Percentiles rank a stretch among this genome's conserved stretches.
phyloP scores from a whole-genome alignment of 2,113 vertebrate species.

The Emydocephalus ijimae region DNA sequence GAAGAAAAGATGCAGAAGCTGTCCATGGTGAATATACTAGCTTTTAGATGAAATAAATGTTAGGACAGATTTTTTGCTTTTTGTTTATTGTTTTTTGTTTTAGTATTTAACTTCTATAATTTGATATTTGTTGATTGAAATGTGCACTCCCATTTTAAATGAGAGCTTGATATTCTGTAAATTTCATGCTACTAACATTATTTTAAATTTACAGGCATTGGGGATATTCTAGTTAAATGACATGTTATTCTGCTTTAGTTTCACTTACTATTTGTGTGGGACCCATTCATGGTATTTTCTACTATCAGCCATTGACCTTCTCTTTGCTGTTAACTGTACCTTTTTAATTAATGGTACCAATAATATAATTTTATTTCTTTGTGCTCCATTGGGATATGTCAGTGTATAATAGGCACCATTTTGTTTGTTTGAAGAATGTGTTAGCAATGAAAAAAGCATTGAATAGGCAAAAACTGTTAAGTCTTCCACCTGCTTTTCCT shows the following conservation, averaged over 20 bases:
- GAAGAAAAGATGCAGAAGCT: background rate
- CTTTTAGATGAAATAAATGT: background rate
- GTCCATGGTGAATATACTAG: background rate
- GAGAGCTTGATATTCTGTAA: background rate
- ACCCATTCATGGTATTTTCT: background rate
- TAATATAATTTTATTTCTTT: background rate
- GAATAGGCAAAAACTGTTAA: background rate
- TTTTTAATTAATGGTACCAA: background rate
- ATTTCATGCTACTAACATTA: background rate
- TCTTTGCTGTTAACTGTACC: background rate
- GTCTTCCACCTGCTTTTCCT: background rate
- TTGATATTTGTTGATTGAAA: background rate
- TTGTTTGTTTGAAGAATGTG: background rate
- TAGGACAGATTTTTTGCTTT: background rate
- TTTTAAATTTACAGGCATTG: background rate
- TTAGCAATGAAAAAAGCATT: background rate
- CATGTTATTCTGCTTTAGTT: background rate
- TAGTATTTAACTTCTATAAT: background rate
- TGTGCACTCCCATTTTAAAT: background rate
- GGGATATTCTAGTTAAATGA: background rate
- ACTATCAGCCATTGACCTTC: background rate
- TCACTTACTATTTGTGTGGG: background rate
- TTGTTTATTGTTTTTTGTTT: background rate
- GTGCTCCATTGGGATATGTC: background rate
- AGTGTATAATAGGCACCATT: background rate